Percentiles rank a stretch among this genome's conserved stretches.
These are phyloP conservation scores for Oasisia sp. DNA, from an alignment of 2,888 invertebrate genomes.

Conservation along the genomic window DNA sequence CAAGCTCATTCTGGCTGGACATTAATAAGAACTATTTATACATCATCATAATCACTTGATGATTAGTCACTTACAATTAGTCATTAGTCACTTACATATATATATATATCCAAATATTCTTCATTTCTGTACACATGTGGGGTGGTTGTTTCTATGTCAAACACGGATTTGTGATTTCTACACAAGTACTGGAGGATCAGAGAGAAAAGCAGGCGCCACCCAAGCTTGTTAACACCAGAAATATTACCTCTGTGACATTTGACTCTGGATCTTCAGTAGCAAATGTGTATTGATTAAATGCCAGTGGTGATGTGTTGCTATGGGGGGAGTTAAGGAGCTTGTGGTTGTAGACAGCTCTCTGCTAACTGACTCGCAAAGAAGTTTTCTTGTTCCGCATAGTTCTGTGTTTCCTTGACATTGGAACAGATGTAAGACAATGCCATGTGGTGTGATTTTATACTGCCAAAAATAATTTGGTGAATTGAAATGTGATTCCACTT, in stretches of 20 bases:
- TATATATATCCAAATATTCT: neutral
- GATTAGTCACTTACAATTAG: no score
- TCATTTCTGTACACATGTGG: neutral
- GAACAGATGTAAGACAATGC: neutral
- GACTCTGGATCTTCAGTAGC: neutral
- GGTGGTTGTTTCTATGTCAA: neutral
- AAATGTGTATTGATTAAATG: neutral
- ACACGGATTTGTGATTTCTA: neutral
- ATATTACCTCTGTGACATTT: constrained; percentile 14
- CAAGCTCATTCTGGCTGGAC: neutral
- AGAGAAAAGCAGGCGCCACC: neutral
- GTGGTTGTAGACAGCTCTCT: neutral
- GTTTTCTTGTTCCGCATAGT: neutral
- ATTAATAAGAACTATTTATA: neutral
- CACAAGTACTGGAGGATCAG: neutral
- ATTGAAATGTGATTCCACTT: neutral
- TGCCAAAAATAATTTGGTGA: neutral
- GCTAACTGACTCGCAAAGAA: neutral
- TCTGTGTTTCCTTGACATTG: neutral
- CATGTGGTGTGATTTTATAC: neutral
- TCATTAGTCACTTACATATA: neutral
- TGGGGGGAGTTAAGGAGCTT: neutral
- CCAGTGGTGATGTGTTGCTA: neutral
- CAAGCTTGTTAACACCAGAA: neutral
- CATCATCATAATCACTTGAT: neutral